Evolutionary conservation across 2,113 vertebrate species (phyloP), one percentile per base, ranked within the genome.

Genomic region (Piaya cayana): DNA sequence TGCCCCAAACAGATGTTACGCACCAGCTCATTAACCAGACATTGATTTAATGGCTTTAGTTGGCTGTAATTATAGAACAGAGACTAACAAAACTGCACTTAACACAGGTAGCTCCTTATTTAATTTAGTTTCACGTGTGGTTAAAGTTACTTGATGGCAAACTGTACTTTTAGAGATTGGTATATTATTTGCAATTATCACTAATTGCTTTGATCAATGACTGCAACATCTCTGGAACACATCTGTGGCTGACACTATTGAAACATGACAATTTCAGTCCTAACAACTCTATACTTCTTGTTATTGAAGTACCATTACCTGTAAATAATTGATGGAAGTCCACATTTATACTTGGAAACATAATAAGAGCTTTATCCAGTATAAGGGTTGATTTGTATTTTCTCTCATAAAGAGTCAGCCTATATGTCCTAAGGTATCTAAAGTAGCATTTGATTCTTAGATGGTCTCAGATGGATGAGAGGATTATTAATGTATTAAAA

Each of bases 121-220:
- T 63, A 69, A 69, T 84, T 86, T 75, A 59, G 50, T 72, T 87
- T 88, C 59, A 63, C 32, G 52, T 63, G 43, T 34, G 29, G 85
- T 43, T 85, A 88, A 86, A 85, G 42, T 32, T 90, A 71, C 68
- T 80, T 90, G 58, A 94, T 64, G 71, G 47, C 34, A 88, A 90
- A 83, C 47, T 50, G 37, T 42, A 74, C 34, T 75, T 90, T 81
- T 88, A 90, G 3, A 75, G 50, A 77, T 26, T 42, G 29, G 6
- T 47, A 7, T 36, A 82, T 45, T 77, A 74, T 86, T 74, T 55
- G 42, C 21, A 91, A 86, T 87, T 87, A 89, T 45, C 84, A 39
- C 52, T 76, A 87, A 93, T 13, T 53, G 29, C 22, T 72, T 20
- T 36, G 13, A 93, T 27, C 50, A 80, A 65, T 69, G 36, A 62